Conservation (phyloP, 2,797 vertebrate genomes). For the Balearica regulorum region DNA sequence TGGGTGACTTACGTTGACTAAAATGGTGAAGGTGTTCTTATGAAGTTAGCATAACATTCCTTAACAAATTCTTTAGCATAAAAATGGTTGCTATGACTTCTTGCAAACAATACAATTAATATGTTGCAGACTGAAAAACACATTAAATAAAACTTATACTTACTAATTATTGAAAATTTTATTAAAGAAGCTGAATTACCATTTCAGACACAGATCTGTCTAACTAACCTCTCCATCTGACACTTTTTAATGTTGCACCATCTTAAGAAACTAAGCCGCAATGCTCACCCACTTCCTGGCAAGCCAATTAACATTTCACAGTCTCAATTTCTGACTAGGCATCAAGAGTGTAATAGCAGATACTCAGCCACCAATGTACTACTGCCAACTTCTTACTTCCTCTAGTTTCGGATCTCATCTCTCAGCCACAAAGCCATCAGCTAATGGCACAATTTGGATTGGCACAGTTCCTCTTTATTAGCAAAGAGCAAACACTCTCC, state of each 20-base stretch:
- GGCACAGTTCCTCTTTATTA: not conserved
- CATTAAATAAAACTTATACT: not conserved
- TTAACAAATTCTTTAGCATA: not conserved
- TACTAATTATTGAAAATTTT: not conserved
- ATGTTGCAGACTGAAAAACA: not conserved
- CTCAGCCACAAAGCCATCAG: not conserved
- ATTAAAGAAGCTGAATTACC: not conserved
- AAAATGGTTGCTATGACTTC: not conserved
- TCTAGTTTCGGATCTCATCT: not conserved
- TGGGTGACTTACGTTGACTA: not conserved
- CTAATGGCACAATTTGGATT: not conserved
- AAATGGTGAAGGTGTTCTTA: not conserved
- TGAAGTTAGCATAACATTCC: not conserved
- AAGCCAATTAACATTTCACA: conserved; percentile 22
- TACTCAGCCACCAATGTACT: not conserved
- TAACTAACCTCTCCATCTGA: not conserved
- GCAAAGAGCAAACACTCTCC: not conserved
- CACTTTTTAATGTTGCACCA: not conserved
- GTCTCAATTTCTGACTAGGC: not conserved
- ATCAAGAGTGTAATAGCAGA: not conserved
- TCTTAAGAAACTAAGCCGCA: not conserved
- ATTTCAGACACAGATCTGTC: not conserved
- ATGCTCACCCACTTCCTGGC: not conserved
- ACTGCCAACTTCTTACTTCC: not conserved
- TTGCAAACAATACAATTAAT: not conserved